Conservation (phyloP, 2,797 vertebrate species). For the Alfaro cultratus region DNA sequence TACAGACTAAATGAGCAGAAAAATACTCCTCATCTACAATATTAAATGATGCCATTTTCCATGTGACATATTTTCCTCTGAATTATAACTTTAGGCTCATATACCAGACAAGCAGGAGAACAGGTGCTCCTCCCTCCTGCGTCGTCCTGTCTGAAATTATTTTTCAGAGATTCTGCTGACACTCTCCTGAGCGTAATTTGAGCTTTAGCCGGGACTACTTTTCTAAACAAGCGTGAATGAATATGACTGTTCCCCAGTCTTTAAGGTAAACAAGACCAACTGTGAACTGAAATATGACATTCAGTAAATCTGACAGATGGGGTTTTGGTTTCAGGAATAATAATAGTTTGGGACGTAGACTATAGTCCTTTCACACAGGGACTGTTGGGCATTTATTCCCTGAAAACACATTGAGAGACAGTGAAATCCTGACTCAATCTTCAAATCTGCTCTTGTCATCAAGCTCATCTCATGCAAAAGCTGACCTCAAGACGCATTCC, state of each 20-base stretch:
- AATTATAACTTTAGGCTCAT: slow-evolving; percentile 14
- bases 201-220: slow-evolving; percentile 23
- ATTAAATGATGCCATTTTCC: background rate
- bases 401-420: background rate
- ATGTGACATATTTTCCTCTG: background rate
- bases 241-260: slow-evolving; percentile 7
- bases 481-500: slow-evolving; percentile 69
- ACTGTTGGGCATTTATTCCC: background rate
- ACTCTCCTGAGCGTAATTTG: slow-evolving; percentile 28
- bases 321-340: slow-evolving; percentile 4
- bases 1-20: background rate
- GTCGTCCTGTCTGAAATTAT: slow-evolving; percentile 38
- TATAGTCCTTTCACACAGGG: background rate
- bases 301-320: background rate
- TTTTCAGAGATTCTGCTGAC: slow-evolving; percentile 24
- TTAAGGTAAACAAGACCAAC: slow-evolving; percentile 33
- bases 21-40: background rate
- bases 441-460: slow-evolving; percentile 39
- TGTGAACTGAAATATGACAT: slow-evolving; percentile 1
- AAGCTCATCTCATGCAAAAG: slow-evolving; percentile 35
- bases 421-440: slow-evolving; percentile 28
- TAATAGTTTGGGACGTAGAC: background rate
- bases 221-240: slow-evolving; percentile 29
- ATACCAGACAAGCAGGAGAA: slow-evolving; percentile 15
- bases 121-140: slow-evolving; percentile 25